Evolutionary conservation across 2,888 invertebrate species (phyloP), one percentile per base, ranked within the genome.

Genomic region (Parnassius apollo): DNA sequence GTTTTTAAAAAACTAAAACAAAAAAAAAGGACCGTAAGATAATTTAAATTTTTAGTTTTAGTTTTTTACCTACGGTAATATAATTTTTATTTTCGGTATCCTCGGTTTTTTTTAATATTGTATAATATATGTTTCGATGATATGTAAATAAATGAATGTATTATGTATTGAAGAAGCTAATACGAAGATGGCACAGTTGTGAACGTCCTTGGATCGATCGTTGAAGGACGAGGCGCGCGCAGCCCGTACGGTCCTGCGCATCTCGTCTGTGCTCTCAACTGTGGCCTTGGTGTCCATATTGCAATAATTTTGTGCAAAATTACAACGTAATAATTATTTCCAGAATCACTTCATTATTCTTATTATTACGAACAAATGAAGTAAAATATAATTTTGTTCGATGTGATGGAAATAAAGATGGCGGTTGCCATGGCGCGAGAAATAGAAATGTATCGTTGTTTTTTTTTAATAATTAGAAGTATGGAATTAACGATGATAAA

Each of bases 201-300:
- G 55, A 49, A 67, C 76, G 89, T 86, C 88, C 88, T 88, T 88
- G 86, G 88, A 86, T 89, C 89, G 85, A 89, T 89, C 66, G 65
- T 48, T 42, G 80, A 86, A 89, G 88, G 88, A 87, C 88, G 82
- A 49, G 70, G 81, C 86, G 88, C 86, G 88, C 88, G 88, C 89
- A 86, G 11, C 68, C 59, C 22, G 42, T 11, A 10, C 62, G 58
- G 61, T 63, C 70, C 73, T 73, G 71, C 70, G 59, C 50, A 10
- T 42, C 35, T 9, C 45, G 0, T 13, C 53, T 60, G 7, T 62
- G 18, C 56, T 53, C 65, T 11, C 44, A 11, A 13, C 49, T 13
- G 12, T 13, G 13, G 13, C 9, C 49, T 49, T 18, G 2, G 3
- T 18, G 22, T 1, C n/a, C 61, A 61, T 56, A 56, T 58, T 49